These are phyloP conservation scores for Megaceryle maxima DNA, from an alignment of 2,113 vertebrate genomes.

Conservation along the genomic window DNA sequence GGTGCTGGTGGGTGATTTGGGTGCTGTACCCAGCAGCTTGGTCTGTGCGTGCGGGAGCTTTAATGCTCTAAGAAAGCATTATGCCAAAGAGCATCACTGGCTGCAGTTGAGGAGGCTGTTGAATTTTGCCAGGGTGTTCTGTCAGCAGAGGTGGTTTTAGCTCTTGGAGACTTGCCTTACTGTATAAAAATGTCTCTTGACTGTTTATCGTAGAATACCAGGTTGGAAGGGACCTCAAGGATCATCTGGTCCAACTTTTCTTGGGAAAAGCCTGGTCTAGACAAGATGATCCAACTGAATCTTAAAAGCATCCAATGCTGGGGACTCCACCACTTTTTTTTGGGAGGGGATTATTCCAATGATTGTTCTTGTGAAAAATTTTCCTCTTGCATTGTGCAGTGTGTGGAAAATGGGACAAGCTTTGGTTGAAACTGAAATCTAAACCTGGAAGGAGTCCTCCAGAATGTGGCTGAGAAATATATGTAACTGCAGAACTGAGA, in stretches of 20 bases:
- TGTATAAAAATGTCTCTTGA: background rate
- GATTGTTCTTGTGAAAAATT: background rate
- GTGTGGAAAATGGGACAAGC: background rate
- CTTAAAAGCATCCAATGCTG: background rate
- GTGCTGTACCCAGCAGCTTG: background rate
- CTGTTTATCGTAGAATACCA: background rate
- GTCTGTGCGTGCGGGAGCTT: background rate
- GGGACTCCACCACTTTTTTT: background rate
- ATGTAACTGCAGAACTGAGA: background rate
- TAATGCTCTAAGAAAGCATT: background rate
- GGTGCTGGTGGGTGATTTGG: background rate
- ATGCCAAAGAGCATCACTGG: background rate
- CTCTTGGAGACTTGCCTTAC: background rate
- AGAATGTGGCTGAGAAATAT: background rate
- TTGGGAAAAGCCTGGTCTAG: background rate
- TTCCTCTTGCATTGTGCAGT: background rate
- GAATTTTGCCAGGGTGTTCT: background rate
- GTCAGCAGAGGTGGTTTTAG: background rate
- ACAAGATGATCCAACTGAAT: background rate
- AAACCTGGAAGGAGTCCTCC: background rate
- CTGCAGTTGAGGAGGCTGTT: accelerated
- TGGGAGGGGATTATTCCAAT: background rate
- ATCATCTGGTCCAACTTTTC: background rate
- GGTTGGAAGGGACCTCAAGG: background rate
- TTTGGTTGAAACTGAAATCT: background rate